Evolutionary conservation across 2,888 invertebrate genomes (phyloP), one percentile per base, ranked within the genome.

Genomic region (Diadromus collaris): DNA sequence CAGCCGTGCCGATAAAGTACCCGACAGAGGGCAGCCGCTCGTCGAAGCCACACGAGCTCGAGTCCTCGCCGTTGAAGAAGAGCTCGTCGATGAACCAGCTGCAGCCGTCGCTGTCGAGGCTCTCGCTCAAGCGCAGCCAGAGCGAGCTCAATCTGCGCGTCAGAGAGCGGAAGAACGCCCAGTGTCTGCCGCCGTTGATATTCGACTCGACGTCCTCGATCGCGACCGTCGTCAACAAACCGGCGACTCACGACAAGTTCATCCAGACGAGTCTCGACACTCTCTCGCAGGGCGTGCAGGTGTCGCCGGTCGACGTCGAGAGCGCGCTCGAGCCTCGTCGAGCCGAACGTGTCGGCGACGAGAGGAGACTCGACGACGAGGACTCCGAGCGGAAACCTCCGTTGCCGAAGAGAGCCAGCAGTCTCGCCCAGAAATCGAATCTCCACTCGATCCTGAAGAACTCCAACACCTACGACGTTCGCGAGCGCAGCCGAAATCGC

Each of bases 201-300:
- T 90, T 90, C 58, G 85, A 90, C 60, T 90, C 90, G 0, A 87
- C 91, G 0, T 91, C 91, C 1, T 91, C 91, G 2, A 88, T 91
- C 29, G 88, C 91, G 0, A 91, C 91, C 1, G 88, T 91, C 58
- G 89, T 91, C 13, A 83, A 83, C 65, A 90, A 89, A 81, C 90
- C 89, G 6, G 38, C 81, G 0, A 90, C 89, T 10, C 90, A 89
- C 69, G 89, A 90, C 72, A 90, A 90, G 81, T 81, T 89, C 29
- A 88, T 89, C 82, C 89, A 90, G 70, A 90, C 91, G 27, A 89
- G 85, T 46, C 72, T 88, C 21, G 83, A 83, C 27, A 64, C 80
- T 10, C 87, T 80, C 78, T 48, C 83, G 6, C 87, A 88, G 61
- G 91, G 89, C 1, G 84, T 90, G 44, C 90, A 91, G 77, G 91